Evolutionary conservation across 64 coral and sea anemone genomes (phyloP), one percentile per base, ranked within the genome.

Genomic region (Porites lutea): DNA sequence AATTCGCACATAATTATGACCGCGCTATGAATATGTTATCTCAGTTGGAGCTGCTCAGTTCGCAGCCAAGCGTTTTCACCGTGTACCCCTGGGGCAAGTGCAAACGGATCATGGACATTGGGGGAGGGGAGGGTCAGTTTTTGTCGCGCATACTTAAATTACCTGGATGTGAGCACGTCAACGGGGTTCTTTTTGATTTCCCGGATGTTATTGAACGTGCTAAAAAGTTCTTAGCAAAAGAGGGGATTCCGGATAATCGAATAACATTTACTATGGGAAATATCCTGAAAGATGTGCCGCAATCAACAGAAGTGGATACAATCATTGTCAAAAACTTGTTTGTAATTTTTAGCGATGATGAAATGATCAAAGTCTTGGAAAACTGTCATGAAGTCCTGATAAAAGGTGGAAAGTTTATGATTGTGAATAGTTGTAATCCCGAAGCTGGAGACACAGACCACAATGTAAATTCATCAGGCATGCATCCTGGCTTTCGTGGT

Each of bases 171-270:
- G 90, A 86, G 55, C 67, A 76, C 15, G 19, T 73, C 8, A 67
- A 77, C 48, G 90, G 90, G 3, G 6, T 92, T 15, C 16, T 92
- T 4, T 74, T 92, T 48, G 90, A 92, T 19, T 73, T 92, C 14
- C 79, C 27, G 27, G 27, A 37, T 37, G 27, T 37, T 37, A 37
- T 37, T 37, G 27, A 37, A 37, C 27, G 27, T 67, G 61, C 89
- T 6, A 54, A 82, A 7, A 6, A 59, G 21, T 65, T 79, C 57
- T 37, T 89, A 14, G 43, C 52, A 7, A 47, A 52, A 23, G 61
- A 89, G 12, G 72, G 60, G 4, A 51, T 89, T 13, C 19, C 87
- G 15, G 64, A 64, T 47, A 48, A 66, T 10, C 60, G 87, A 10
- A 50, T 89, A 18, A 89, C 88, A 1, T 37, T 37, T 37, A 37